Conservation (phyloP, 2,797 vertebrate genomes). For the Tarsius wallacei region DNA sequence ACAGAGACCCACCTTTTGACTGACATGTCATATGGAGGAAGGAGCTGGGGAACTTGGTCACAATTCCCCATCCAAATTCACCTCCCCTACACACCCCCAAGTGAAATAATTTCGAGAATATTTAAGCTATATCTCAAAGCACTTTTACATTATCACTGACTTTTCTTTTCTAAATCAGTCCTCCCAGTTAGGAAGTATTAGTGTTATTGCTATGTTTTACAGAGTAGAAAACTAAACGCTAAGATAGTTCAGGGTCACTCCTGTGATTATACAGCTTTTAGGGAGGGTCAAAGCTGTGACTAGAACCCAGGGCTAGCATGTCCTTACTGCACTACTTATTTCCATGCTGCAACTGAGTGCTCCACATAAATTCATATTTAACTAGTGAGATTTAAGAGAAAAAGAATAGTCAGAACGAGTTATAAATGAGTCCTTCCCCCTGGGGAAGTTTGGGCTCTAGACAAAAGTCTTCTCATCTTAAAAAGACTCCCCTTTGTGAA, state of each 20-base stretch:
- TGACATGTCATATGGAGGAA: constrained; percentile 54
- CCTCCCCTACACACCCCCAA: background rate
- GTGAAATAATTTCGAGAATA: background rate
- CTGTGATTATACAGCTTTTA: background rate
- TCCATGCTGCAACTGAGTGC: background rate
- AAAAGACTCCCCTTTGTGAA: constrained; percentile 84
- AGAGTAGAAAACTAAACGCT: rapidly evolving
- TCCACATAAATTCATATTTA: constrained; percentile 24
- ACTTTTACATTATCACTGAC: background rate
- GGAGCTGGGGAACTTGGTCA: background rate
- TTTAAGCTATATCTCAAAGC: constrained; percentile 14
- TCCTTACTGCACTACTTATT: background rate
- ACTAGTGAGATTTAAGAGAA: constrained; percentile 50
- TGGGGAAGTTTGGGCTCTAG: constrained; percentile 76
- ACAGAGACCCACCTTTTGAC: constrained; percentile 32
- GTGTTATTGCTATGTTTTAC: background rate
- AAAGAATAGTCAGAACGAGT: constrained; percentile 66
- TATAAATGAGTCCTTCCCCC: constrained; percentile 76
- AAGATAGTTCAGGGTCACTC: rapidly evolving
- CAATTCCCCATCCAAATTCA: background rate
- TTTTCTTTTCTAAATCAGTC: background rate
- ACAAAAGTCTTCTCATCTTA: constrained; percentile 86
- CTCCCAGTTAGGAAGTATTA: background rate
- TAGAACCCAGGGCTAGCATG: background rate
- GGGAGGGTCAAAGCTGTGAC: rapidly evolving